These are phyloP conservation scores for Enchytraeus crypticus DNA, from an alignment of 2,888 invertebrate genomes.

Conservation along the genomic window DNA sequence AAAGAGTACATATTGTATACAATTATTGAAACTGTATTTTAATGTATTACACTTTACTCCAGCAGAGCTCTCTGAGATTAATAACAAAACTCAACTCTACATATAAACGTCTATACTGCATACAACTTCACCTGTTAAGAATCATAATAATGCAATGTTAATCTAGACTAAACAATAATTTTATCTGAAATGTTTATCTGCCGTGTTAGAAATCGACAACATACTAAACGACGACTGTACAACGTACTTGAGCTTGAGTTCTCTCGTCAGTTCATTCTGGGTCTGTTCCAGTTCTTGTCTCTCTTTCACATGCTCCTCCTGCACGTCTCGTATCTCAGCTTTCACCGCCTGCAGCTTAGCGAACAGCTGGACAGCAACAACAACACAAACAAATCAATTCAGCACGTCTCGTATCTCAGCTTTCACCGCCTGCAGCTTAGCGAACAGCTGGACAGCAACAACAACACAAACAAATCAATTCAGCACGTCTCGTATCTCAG, in stretches of 20 bases:
- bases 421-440: conserved; percentile 66
- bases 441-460: conserved; percentile 56
- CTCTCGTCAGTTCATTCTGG: conserved; percentile 78
- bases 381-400: too few relatives aligned
- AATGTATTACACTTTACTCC: too few relatives aligned
- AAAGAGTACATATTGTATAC: too few relatives aligned
- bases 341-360: conserved; percentile 67
- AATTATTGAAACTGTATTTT: too few relatives aligned
- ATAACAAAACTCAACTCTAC: not conserved
- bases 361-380: conserved; percentile 55
- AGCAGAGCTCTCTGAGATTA: not conserved
- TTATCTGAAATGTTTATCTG: too few relatives aligned
- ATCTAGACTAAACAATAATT: too few relatives aligned
- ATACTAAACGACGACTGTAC: too few relatives aligned
- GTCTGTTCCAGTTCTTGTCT: conserved; percentile 82
- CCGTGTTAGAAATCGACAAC: too few relatives aligned
- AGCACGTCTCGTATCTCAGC: conserved; percentile 72
- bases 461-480: too few relatives aligned
- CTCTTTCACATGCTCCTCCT: conserved; percentile 81
- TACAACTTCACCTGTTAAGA: too few relatives aligned
- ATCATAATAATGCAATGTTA: too few relatives aligned
- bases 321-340: conserved; percentile 70
- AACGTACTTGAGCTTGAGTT: conserved; percentile 72
- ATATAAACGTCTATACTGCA: not conserved
- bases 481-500: conserved; percentile 71